Percentiles rank a stretch among this genome's conserved stretches.
phyloP scores from a whole-genome alignment of 2,888 invertebrate species.

The Synanthedon formicaeformis region DNA sequence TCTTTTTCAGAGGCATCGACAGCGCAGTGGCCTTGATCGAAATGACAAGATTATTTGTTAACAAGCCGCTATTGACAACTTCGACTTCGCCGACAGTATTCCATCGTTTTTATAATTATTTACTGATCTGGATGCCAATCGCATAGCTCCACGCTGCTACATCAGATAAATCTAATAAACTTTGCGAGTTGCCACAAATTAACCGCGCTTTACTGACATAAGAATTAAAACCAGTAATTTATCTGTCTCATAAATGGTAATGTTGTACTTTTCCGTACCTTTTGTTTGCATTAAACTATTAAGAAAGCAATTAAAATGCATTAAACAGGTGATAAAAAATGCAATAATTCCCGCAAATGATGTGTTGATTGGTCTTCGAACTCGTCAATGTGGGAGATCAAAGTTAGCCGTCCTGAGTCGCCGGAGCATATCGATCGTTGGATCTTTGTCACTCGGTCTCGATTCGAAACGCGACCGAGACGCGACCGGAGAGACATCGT shows the following conservation, averaged over 20 bases:
- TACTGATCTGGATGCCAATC: not conserved
- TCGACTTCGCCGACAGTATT: slow-evolving; percentile 12
- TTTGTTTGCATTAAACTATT: slow-evolving; percentile 1
- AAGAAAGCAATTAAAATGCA: slow-evolving; percentile 3
- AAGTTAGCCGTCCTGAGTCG: slow-evolving; percentile 42
- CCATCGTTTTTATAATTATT: not conserved
- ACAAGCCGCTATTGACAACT: slow-evolving; percentile 23
- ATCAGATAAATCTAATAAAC: no score
- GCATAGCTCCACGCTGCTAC: no score
- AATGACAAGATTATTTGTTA: slow-evolving; percentile 53
- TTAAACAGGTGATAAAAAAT: not conserved
- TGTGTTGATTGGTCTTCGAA: slow-evolving; percentile 57
- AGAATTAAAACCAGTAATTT: not conserved
- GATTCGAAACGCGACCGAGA: slow-evolving; percentile 24
- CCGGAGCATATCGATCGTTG: slow-evolving; percentile 42
- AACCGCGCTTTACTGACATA: no score
- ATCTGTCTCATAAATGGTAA: not conserved
- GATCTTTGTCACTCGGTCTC: slow-evolving; percentile 61
- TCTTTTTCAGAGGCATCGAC: slow-evolving; percentile 25
- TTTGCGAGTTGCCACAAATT: no score
- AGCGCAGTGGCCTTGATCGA: slow-evolving; percentile 38
- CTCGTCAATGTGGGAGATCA: slow-evolving; percentile 48
- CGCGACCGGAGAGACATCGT: slow-evolving; percentile 27
- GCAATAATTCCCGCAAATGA: slow-evolving; percentile 30
- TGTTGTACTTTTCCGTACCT: not conserved